Evolutionary conservation across 2,113 vertebrate species (phyloP).

Genomic region (Pholis gunnellus): DNA sequence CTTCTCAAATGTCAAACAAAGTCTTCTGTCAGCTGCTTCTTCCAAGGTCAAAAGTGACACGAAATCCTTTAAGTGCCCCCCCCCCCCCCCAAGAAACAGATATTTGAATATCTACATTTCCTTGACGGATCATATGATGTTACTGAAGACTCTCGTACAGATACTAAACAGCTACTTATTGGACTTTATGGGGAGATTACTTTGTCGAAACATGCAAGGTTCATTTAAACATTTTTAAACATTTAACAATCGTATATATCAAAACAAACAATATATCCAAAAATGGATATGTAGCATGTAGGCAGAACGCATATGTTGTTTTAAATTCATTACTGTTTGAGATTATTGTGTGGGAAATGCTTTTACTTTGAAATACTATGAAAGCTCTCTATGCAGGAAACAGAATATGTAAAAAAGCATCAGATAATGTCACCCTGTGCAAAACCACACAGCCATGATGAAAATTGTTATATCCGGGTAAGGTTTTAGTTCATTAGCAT

Average conservation of each 20-base stretch:
- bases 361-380: not conserved
- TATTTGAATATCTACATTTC: no score
- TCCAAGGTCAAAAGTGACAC: not conserved
- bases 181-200: no score
- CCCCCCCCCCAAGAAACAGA: no score
- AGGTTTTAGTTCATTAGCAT: not conserved
- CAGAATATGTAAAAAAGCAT: no score
- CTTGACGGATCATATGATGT: not conserved
- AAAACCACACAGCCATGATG: not conserved
- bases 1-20: not conserved
- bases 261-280: no score
- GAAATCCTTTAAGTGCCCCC: not conserved
- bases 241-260: not conserved
- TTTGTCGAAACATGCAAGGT: not conserved
- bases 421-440: not conserved
- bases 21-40: not conserved
- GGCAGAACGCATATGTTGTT: no score
- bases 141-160: not conserved
- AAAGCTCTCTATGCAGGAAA: no score
- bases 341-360: no score
- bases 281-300: no score
- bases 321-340: no score
- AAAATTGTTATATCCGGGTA: not conserved
- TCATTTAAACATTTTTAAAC: no score
- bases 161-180: not conserved